Conservation (phyloP, 2,113 vertebrate genomes). For the Oryzias melastigma region DNA sequence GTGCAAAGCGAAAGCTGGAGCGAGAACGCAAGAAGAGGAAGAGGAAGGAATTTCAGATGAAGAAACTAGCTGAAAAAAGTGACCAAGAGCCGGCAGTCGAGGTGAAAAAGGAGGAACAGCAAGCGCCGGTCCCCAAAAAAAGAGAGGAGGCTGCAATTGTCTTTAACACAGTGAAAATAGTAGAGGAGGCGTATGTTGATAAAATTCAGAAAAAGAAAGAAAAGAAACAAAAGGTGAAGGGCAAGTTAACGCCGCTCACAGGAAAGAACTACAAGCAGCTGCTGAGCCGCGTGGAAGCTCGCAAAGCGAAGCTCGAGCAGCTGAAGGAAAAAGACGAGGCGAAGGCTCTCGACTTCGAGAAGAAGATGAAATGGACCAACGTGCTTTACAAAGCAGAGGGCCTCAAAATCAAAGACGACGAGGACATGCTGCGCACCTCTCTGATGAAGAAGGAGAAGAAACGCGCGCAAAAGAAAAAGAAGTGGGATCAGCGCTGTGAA, state of each 20-base stretch:
- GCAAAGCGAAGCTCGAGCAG: constrained; percentile 82
- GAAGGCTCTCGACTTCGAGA: constrained; percentile 82
- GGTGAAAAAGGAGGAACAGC: constrained; percentile 23
- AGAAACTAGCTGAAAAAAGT: constrained; percentile 76
- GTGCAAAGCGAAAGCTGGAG: constrained; percentile 85
- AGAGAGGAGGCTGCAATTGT: constrained; percentile 66
- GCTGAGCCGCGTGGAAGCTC: constrained; percentile 82
- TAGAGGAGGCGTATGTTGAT: constrained; percentile 71
- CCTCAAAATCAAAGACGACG: constrained; percentile 86
- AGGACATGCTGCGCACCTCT: constrained; percentile 81
- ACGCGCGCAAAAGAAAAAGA: constrained; percentile 68
- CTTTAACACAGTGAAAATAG: constrained; percentile 87
- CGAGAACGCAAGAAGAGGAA: constrained; percentile 90
- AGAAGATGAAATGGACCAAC: constrained; percentile 90
- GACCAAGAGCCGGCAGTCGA: constrained; percentile 23
- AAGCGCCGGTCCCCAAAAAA: constrained; percentile 28
- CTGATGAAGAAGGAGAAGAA: constrained; percentile 88
- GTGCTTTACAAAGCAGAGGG: constrained; percentile 91
- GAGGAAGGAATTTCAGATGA: constrained; percentile 82
- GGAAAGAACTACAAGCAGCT: constrained; percentile 95
- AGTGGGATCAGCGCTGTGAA: constrained; percentile 81
- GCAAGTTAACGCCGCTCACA: constrained; percentile 85
- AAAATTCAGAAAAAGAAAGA: constrained; percentile 78
- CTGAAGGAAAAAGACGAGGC: constrained; percentile 80
- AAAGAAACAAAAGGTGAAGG: constrained; percentile 82